Base-by-base conservation (phyloP, 1,140 invertebrate genomes). In the Meloidogyne chitwoodi region DNA sequence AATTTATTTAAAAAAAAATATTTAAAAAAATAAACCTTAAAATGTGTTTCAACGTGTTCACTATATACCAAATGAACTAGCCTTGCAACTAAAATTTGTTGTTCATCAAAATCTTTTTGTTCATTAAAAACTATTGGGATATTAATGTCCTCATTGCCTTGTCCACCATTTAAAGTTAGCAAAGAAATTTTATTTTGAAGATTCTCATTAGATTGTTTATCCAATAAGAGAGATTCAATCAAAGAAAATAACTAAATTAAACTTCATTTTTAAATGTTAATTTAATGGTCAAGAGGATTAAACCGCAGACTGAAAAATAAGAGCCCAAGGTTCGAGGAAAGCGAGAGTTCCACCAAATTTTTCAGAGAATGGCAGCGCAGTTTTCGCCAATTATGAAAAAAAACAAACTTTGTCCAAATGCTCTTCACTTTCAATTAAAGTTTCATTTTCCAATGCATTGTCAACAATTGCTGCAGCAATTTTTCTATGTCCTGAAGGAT, bases 51-150 rank as follows among this genome's bases (percentile, higher is more conserved):
- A 0, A 93, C 91, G 80, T 89, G 88, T 48, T 94, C 92, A 0
- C 93, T 92, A 83, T 91, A 91, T 83, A 98, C 91, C 77, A 96
- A 91, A 89, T 98, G 94, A 79, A 98, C 92, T 72, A 98, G 91
- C 85, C 92, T 90, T 77, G 92, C 95, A 73, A 99, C 90, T 4
- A 97, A 89, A 29, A 93, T 92, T 87, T 99, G 96, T 84, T 99
- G 96, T 87, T 99, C 96, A 38, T 93, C 92, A 89, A 99, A 96
- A 88, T 99, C 96, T 0, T 90, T 75, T 22, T 74, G 89, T 85
- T 96, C 94, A 87, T 97, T 95, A 81, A 92, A 91, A 10, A 96
- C 91, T 34, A 98, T 86, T 1, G 94, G 92, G 19, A 24, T 44
- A 63, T 72, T 72, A 22, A 63, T 29, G 11, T 73, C 71, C 2